Evolutionary conservation across 2,113 vertebrate genomes (phyloP).

Genomic region (Pygoscelis antarcticus): DNA sequence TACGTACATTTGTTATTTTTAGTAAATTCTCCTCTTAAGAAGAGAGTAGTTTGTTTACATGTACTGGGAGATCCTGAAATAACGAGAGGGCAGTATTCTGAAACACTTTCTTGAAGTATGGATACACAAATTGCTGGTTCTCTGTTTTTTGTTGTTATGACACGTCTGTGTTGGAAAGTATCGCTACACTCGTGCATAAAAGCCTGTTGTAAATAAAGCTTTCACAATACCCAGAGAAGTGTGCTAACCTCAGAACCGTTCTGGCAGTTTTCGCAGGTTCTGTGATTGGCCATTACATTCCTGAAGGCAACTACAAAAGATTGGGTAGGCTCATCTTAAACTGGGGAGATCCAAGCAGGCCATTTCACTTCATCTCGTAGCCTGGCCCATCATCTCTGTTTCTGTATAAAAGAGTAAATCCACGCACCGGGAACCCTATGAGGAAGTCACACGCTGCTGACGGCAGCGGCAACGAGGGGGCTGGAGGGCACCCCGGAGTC

Average conservation of each 20-base stretch:
- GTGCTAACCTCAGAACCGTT: background rate
- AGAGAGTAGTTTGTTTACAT: background rate
- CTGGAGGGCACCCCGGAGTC: background rate
- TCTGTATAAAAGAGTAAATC: background rate
- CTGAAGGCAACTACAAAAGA: background rate
- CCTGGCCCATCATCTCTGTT: background rate
- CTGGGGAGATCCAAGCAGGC: background rate
- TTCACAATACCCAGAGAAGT: background rate
- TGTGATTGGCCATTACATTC: background rate
- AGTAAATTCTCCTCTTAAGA: background rate
- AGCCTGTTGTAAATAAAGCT: background rate
- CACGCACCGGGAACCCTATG: rapidly evolving
- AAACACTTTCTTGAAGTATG: background rate
- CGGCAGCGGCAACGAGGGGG: rapidly evolving
- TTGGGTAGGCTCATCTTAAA: background rate
- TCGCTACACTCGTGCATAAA: background rate
- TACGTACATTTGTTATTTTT: background rate
- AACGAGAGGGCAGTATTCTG: background rate
- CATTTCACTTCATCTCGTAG: background rate
- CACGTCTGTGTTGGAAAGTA: background rate
- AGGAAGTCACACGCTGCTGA: background rate
- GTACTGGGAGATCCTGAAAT: background rate
- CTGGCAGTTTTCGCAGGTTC: background rate
- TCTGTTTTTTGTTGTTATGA: background rate
- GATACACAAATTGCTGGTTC: background rate